Conservation (phyloP, 2,797 vertebrate species). For the Periparus ater region DNA sequence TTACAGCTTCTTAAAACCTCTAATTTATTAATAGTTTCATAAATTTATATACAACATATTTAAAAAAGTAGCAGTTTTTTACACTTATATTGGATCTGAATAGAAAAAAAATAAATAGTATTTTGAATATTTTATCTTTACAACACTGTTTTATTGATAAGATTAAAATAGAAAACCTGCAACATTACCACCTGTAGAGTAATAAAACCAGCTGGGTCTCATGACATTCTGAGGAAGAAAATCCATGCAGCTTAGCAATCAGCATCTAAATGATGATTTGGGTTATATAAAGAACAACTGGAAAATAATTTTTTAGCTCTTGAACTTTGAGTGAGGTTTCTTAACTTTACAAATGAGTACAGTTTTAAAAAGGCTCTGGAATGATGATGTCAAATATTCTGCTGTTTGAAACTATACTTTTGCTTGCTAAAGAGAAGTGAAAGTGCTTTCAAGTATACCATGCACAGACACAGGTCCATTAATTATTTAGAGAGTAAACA, state of each 20-base stretch:
- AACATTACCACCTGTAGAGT: background rate
- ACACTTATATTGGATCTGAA: background rate
- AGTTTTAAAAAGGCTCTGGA: background rate
- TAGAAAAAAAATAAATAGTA: background rate
- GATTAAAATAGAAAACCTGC: background rate
- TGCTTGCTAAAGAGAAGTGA: background rate
- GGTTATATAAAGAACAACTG: background rate
- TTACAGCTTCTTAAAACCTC: background rate
- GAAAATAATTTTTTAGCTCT: background rate
- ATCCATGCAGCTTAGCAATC: background rate
- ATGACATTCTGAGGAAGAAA: background rate
- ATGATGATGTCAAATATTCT: background rate
- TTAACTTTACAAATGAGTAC: background rate
- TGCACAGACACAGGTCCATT: background rate
- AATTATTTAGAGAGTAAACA: conserved; percentile 18
- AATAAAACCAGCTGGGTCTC: background rate
- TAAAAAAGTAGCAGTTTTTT: background rate
- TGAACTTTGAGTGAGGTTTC: background rate
- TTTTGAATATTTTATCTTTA: background rate
- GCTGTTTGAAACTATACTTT: background rate
- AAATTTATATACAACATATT: background rate
- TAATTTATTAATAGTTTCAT: background rate
- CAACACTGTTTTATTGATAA: background rate
- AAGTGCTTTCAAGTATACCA: background rate
- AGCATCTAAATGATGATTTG: background rate